These are phyloP conservation scores for Drosophila tristis DNA, from an alignment of 1,140 invertebrate species.

Conservation along the genomic window DNA sequence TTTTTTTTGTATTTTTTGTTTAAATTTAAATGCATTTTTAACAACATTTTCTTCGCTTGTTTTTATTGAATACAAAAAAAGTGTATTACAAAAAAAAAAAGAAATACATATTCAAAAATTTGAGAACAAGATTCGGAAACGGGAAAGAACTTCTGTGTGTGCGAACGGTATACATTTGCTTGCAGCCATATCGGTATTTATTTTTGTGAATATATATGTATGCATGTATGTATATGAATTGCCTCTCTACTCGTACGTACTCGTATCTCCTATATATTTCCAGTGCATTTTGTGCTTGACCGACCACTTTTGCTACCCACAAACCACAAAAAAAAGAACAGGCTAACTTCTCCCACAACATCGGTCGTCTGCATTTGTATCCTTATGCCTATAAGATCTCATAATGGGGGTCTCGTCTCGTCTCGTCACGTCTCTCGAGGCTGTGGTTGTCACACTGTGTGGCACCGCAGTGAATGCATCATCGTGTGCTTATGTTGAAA, in stretches of 20 bases:
- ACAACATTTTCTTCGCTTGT: slow-evolving; percentile 65
- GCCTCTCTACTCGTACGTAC: slow-evolving; percentile 10
- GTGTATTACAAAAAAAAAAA: slow-evolving; percentile 23
- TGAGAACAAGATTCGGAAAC: slow-evolving; percentile 36
- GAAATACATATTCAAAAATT: slow-evolving; percentile 9
- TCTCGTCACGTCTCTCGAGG: not conserved
- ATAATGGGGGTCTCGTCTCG: too few species aligned
- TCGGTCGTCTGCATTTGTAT: too few species aligned
- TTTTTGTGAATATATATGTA: slow-evolving; percentile 36
- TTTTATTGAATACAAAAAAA: slow-evolving; percentile 42
- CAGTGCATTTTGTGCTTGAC: slow-evolving; percentile 68
- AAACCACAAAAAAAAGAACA: slow-evolving; percentile 34
- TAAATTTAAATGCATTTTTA: slow-evolving; percentile 77
- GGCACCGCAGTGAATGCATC: slow-evolving; percentile 11
- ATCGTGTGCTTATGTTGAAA: slow-evolving; percentile 11
- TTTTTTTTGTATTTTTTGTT: slow-evolving; percentile 28
- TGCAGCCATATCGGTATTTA: slow-evolving; percentile 34
- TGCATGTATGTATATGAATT: slow-evolving; percentile 44
- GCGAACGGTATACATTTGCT: slow-evolving; percentile 36
- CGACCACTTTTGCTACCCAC: slow-evolving; percentile 28
- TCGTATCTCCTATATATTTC: slow-evolving; percentile 36
- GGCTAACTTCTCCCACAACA: too few species aligned
- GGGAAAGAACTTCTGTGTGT: slow-evolving; percentile 38
- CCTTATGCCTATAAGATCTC: too few species aligned
- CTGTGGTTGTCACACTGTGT: slow-evolving; percentile 25